Evolutionary conservation across 2,888 invertebrate species (phyloP), one percentile per base, ranked within the genome.

Genomic region (Xestia xanthographa): DNA sequence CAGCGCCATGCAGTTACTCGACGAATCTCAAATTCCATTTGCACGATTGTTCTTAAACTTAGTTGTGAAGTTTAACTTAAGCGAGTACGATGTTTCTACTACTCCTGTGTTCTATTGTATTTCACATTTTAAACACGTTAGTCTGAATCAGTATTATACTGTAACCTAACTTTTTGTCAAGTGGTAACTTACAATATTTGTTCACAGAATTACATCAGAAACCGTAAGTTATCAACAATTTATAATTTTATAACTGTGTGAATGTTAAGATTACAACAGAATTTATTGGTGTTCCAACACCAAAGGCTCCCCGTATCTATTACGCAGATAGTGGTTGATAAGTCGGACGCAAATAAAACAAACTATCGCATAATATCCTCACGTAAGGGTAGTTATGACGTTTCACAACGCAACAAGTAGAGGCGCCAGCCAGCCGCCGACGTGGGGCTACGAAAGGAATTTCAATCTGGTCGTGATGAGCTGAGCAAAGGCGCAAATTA

Each of bases 391-490:
- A 91, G 95, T 95, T 95, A 95, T 95, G 95, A 94, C 93, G 93
- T 94, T 95, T 94, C 90, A 90, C 89, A 89, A 90, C 86, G 94
- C 96, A 96, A 95, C 95, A 95, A 95, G 95, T 95, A 91, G 83
- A 86, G 76, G 95, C 95, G 95, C 94, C 95, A 90, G 91, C 75
- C 89, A 89, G 94, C 86, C 93, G 95, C 85, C 91, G 93, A 90
- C 93, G 91, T 89, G 91, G 92, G 92, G 91, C 90, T 90, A 88
- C 92, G 91, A 90, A 90, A 93, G 94, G 95, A 95, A 96, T 96
- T 95, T 94, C 95, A 96, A 96, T 96, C 95, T 95, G 95, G 93
- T 88, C 91, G 92, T 93, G 95, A 95, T 94, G 95, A 95, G 92
- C 90, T 90, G 92, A 92, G 93, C 93, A 90, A 90, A 93, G 93